phyloP scores from a whole-genome alignment of 92 coral and sea anemone genomes.

The Actinernus sp. region DNA sequence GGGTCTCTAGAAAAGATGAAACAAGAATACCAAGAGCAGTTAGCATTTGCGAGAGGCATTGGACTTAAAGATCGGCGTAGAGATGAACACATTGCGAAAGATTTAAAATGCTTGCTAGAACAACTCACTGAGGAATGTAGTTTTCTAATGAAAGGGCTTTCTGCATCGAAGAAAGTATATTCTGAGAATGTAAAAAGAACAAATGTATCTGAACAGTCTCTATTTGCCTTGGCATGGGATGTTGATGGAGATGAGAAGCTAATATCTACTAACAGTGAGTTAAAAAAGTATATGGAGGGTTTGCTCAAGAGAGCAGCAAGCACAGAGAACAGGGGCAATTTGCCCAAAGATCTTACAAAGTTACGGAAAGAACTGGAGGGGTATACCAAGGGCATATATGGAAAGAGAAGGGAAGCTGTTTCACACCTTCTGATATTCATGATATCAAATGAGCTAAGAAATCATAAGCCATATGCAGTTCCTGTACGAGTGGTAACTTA shows the following conservation, averaged over 20 bases:
- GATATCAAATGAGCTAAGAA: conserved; percentile 54
- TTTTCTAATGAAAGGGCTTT: neutral
- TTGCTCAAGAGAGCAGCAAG: neutral
- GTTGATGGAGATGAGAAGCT: conserved; percentile 39
- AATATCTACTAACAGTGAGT: conserved; percentile 4
- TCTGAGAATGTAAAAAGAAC: conserved; percentile 11
- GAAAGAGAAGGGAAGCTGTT: no score
- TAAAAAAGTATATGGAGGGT: neutral
- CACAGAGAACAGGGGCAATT: conserved; percentile 3
- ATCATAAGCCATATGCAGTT: no score
- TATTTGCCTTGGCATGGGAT: no score
- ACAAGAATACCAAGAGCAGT: conserved; percentile 8
- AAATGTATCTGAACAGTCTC: no score
- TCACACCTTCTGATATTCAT: no score
- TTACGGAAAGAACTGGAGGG: conserved; percentile 31
- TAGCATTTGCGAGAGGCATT: neutral
- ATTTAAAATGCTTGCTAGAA: neutral
- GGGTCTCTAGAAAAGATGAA: conserved; percentile 8
- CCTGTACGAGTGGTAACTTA: no score
- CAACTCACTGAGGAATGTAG: neutral
- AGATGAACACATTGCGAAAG: neutral
- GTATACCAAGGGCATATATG: conserved; percentile 32
- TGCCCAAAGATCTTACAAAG: no score
- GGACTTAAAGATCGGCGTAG: conserved; percentile 19
- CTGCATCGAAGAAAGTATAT: neutral